phyloP scores from a whole-genome alignment of 2,888 invertebrate genomes.

The Drosophila dives region DNA sequence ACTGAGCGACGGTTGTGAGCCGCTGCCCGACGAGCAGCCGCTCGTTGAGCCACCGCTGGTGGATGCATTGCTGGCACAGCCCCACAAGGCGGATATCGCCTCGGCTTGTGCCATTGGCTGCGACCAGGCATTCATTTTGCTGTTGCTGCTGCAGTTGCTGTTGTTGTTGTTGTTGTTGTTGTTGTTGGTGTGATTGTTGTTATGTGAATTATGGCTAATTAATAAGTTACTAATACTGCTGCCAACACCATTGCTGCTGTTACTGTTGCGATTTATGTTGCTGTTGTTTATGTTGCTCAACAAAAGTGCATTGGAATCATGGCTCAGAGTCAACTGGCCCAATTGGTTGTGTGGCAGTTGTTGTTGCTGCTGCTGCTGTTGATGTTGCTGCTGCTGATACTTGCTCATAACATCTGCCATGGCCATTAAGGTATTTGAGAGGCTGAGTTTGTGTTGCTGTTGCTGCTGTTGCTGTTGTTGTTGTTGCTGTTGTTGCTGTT shows the following conservation, averaged over 20 bases:
- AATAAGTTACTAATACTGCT: constrained; percentile 83
- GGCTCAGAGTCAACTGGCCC: constrained; percentile 47
- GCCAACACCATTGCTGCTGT: constrained; percentile 64
- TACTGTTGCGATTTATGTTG: constrained; percentile 32
- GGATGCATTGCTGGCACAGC: constrained; percentile 75
- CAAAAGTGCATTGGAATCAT: constrained; percentile 55
- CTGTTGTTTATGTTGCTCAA: constrained; percentile 52
- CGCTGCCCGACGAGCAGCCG: constrained; percentile 80
- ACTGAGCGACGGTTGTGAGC: constrained; percentile 83
- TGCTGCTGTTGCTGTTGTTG: constrained; percentile 59
- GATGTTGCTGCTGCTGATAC: constrained; percentile 64
- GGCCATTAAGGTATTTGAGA: constrained; percentile 65
- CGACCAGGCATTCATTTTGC: constrained; percentile 50
- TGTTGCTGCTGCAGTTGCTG: constrained; percentile 36
- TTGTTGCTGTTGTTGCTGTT: constrained; percentile 38
- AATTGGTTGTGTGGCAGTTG: constrained; percentile 41
- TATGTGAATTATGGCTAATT: constrained; percentile 82
- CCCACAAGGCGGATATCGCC: constrained; percentile 83
- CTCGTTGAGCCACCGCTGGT: constrained; percentile 63
- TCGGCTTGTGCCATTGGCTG: constrained; percentile 62
- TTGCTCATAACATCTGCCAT: constrained; percentile 69
- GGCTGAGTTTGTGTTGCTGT: constrained; percentile 53
- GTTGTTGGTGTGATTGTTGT: constrained; percentile 56
- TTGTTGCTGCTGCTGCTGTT: constrained; percentile 44
- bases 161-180: constrained; percentile 49